Conservation (phyloP, 2,888 invertebrate genomes). For the Gastrophysa polygoni region DNA sequence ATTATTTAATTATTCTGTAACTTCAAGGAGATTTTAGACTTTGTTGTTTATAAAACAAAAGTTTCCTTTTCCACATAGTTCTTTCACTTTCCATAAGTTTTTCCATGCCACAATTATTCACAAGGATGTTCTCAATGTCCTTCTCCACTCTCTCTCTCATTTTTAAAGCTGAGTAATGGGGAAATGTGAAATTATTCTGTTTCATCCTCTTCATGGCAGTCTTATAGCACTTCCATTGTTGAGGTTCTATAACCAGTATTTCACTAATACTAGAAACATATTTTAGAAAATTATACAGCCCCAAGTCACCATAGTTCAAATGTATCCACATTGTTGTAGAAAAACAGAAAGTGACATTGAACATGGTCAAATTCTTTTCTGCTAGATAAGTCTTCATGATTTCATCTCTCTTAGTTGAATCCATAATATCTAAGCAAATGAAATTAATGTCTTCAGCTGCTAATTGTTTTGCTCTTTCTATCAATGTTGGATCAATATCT, state of each 20-base stretch:
- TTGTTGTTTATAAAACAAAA: conserved; percentile 65
- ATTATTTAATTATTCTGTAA: neutral
- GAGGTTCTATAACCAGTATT: conserved; percentile 77
- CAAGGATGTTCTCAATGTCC: conserved; percentile 66
- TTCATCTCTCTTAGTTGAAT: conserved; percentile 47
- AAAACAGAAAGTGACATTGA: conserved; percentile 77
- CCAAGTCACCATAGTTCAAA: conserved; percentile 79
- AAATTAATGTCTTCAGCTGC: conserved; percentile 61
- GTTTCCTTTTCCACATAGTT: conserved; percentile 73
- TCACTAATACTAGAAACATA: conserved; percentile 62
- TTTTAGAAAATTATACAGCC: conserved; percentile 68
- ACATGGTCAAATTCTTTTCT: conserved; percentile 57
- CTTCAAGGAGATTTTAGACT: neutral
- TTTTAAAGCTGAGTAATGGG: conserved; percentile 64
- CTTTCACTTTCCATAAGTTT: conserved; percentile 65
- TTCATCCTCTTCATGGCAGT: conserved; percentile 76
- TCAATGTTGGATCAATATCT: conserved; percentile 75
- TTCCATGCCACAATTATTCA: conserved; percentile 56
- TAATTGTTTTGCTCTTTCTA: conserved; percentile 70
- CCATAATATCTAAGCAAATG: conserved; percentile 67
- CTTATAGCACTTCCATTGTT: conserved; percentile 85
- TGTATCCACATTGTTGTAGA: conserved; percentile 93
- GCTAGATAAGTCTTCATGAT: conserved; percentile 61
- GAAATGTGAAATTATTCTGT: conserved; percentile 65
- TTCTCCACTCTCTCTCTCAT: conserved; percentile 67